These are phyloP conservation scores for Muscina levida DNA, from an alignment of 2,888 invertebrate genomes.

Conservation along the genomic window DNA sequence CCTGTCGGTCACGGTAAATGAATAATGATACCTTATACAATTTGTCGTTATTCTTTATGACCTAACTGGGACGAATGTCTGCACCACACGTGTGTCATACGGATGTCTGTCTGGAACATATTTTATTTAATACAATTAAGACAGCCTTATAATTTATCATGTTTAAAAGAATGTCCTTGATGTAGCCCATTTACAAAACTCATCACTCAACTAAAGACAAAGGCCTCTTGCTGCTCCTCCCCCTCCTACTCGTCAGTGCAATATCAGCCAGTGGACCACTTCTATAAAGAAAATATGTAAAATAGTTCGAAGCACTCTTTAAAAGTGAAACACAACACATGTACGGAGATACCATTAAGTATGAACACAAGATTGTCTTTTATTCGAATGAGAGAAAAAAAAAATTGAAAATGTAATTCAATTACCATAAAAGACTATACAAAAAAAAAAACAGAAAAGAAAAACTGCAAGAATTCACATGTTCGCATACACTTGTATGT, in stretches of 20 bases:
- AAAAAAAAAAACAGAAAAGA: neutral
- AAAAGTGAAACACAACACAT: too few species aligned
- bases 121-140: constrained; percentile 17
- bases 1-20: too few species aligned
- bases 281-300: neutral
- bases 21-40: too few species aligned
- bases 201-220: constrained; percentile 22
- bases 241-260: too few species aligned
- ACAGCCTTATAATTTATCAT: constrained; percentile 17
- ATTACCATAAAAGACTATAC: constrained; percentile 44
- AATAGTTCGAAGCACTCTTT: constrained; percentile 7
- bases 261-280: too few species aligned
- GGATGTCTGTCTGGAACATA: neutral
- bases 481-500: neutral
- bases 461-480: neutral
- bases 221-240: too few species aligned
- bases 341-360: too few species aligned
- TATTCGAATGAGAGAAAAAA: constrained; percentile 9
- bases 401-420: constrained; percentile 46
- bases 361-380: too few species aligned
- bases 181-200: constrained; percentile 31
- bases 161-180: constrained; percentile 18
- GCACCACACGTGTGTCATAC: too few species aligned
- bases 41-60: too few species aligned
- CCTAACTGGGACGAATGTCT: too few species aligned